Percentiles rank a stretch among this genome's conserved stretches.
Evolutionary conservation across 2,797 vertebrate species (phyloP).

Genomic region (Intellagama lesueurii): DNA sequence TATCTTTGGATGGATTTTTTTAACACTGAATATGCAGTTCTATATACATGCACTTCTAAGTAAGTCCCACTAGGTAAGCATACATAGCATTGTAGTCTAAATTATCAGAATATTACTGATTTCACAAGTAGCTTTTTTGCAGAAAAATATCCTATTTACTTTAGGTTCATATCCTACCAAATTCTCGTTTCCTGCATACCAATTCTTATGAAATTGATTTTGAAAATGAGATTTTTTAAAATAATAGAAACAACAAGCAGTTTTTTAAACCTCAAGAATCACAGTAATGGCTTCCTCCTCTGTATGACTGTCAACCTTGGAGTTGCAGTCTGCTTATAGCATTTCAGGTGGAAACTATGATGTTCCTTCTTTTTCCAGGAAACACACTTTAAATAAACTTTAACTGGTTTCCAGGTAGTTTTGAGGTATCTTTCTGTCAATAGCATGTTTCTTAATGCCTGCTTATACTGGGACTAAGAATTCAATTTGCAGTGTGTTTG

Average conservation of each 20-base stretch:
- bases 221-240: neutral
- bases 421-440: neutral
- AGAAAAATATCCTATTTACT: neutral
- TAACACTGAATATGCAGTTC: neutral
- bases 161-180: neutral
- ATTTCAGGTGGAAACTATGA: neutral
- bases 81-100: neutral
- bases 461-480: neutral
- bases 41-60: neutral
- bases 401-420: neutral
- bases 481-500: neutral
- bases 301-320: neutral
- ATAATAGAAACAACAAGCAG: neutral
- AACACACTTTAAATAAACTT: neutral
- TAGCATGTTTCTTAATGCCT: slow-evolving; percentile 12
- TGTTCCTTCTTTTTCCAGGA: neutral
- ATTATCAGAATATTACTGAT: neutral
- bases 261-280: neutral
- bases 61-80: neutral
- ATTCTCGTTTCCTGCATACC: too few relatives aligned
- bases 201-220: neutral
- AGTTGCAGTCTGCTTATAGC: neutral
- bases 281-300: neutral
- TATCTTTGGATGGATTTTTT: neutral
- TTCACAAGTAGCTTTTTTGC: slow-evolving; percentile 11